A percentile compares a stretch with the other conserved stretches of the same genome.
These are phyloP conservation scores for Loripinus fragilis DNA, from an alignment of 2,888 invertebrate species.

Conservation along the genomic window DNA sequence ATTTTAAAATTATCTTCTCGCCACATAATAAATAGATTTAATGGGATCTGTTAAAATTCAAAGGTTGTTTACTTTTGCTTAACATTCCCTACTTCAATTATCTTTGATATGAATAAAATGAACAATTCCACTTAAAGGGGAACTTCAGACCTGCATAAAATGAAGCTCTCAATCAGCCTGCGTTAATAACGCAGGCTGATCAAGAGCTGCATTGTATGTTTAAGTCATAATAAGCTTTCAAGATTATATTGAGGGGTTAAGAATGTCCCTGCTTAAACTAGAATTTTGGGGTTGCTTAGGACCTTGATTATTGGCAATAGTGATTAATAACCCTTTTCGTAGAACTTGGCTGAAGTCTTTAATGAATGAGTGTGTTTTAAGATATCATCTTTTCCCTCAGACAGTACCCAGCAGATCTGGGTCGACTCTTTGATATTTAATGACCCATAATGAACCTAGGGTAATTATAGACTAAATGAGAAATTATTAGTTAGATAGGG, in stretches of 20 bases:
- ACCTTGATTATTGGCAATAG: no score
- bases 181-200: background rate
- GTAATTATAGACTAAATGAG: constrained; percentile 36
- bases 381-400: constrained; percentile 9
- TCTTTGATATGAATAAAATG: constrained; percentile 6
- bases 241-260: no score
- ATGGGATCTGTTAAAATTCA: constrained; percentile 20
- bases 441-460: constrained; percentile 18
- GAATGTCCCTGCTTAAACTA: no score
- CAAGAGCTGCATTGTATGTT: background rate
- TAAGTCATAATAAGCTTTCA: no score
- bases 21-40: constrained; percentile 12
- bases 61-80: constrained; percentile 10
- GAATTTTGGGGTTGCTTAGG: no score
- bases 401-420: constrained; percentile 4
- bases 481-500: constrained; percentile 30
- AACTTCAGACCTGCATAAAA: background rate
- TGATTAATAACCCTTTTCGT: no score
- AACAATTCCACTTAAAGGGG: background rate
- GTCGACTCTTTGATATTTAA: constrained; percentile 10
- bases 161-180: background rate
- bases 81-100: constrained; percentile 14
- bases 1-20: constrained; percentile 13
- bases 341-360: no score
- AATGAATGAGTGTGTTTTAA: constrained; percentile 20